Evolutionary conservation across 2,888 invertebrate species (phyloP), one percentile per base, ranked within the genome.

Genomic region (Cryptus armator): DNA sequence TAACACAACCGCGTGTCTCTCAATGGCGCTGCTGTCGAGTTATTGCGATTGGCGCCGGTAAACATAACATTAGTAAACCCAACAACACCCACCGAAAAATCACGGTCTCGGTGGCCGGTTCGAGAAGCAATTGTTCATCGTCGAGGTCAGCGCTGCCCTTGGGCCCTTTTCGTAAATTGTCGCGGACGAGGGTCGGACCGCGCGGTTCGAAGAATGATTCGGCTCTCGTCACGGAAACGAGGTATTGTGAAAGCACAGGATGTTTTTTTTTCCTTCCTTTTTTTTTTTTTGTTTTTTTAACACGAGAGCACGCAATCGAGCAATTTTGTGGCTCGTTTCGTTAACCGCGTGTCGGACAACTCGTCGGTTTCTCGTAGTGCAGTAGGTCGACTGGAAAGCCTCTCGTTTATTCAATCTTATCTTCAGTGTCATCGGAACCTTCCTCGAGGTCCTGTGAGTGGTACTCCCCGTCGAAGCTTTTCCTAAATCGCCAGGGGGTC

Each of bases 121-220:
- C 48, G 19, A 74, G n/a, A 46, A 74, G 48, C 46, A 62, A 81
- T 81, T 74, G 67, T 62, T 59, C 81, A 68, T 74, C 24, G 67
- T 5, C 59, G 19, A 56, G 81, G 67, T 74, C 74, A 74, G 56
- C 32, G 72, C 46, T 81, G 84, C 76, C 84, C 84, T 81, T 84
- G 84, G 84, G 84, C 75, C 75, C 75, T 83, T 83, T 83, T 80
- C n/a, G 77, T 77, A 12, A 77, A 66, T 66, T n/a, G 56, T 32
- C 67, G 71, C 46, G 72, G 77, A 78, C 66, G 71, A 77, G 24
- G 59, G 62, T 53, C 32, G 46, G 43, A 16, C n/a, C 24, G 62
- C 64, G 24, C 24, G 24, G 24, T 75, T 64, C 29, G 75, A n/a
- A 14, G 14, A 51, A 51, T 68, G 12, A 51, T 62, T 77, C 51